Base-by-base conservation (phyloP, 2,113 vertebrate species). In the Trogon melanurus region DNA sequence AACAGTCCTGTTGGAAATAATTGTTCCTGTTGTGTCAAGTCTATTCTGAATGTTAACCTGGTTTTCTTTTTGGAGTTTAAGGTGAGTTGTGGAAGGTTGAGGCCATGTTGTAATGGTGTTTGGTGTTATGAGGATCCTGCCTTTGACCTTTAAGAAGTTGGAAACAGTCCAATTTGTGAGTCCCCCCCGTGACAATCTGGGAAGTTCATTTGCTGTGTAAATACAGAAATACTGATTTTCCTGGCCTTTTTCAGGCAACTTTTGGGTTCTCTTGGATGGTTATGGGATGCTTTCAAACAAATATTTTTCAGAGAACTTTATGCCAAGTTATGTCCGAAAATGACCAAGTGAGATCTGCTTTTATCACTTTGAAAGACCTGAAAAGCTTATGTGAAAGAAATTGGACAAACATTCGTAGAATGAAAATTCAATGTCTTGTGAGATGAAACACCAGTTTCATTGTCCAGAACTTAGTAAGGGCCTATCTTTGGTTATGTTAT, bases 151-250 rank as follows among this genome's bases (percentile, higher is more conserved):
- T 50, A 45, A 26, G 21, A 76, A 54, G 13, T 10, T 66, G 41
- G 23, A 36, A 79, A 58, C 23, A 41, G 13, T 70, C 6, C 4
- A 38, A 11, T 76, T 79, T 1, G 3, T 50, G 18, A 54, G 21
- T 34, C 9, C 1, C 1, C 1, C 32, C 61, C 9, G 26, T 81
- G 13, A 17, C 0, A 0, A 5, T 61, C 7, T 13, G 69, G 45
- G 51, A 72, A 65, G 21, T 66, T 48, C 0, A 1, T 79, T 36
- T 74, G 6, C 4, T 27, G 26, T 78, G 36, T 58, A n/a, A 54
- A 23, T 26, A 36, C 0, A 48, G 16, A 79, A 76, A 32, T 56
- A 38, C 20, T 65, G 32, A 4, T 41, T 61, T 51, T 48, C 27
- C 6, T 81, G 22, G 22, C 36, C 16, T 74, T 80, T 70, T 78